A percentile compares a stretch with the other conserved stretches of the same genome.
phyloP scores from a whole-genome alignment of 2,888 invertebrate species.

The Ichneumon xanthorius region DNA sequence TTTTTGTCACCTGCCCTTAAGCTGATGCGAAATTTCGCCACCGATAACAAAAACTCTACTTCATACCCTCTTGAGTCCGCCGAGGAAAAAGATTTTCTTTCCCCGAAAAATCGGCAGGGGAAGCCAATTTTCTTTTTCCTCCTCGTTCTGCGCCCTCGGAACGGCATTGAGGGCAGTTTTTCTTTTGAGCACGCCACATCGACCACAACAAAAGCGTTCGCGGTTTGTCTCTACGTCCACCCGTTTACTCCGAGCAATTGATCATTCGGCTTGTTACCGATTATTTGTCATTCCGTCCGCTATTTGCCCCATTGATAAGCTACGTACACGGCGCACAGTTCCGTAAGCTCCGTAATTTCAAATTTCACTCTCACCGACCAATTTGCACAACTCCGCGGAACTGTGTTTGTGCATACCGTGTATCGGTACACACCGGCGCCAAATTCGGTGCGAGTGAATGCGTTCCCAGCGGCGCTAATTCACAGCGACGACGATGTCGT shows the following conservation, averaged over 20 bases:
- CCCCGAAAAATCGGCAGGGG: no score
- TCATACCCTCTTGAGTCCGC: no score
- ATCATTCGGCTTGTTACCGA: conserved; percentile 26
- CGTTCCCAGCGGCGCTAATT: conserved; percentile 33
- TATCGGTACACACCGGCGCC: conserved; percentile 1
- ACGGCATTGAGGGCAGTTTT: no score
- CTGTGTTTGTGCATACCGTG: background rate
- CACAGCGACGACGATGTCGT: conserved; percentile 32
- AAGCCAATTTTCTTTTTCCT: no score
- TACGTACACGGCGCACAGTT: conserved; percentile 21
- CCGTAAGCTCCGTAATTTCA: conserved; percentile 29
- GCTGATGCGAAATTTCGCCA: no score
- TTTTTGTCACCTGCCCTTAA: no score
- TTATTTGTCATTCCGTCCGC: conserved; percentile 42
- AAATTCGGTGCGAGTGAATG: conserved; percentile 33
- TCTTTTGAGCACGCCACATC: no score
- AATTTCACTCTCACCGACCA: conserved; percentile 22
- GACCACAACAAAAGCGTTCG: no score
- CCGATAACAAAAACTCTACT: no score
- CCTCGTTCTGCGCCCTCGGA: no score
- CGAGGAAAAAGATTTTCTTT: no score
- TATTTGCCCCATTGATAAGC: conserved; percentile 43
- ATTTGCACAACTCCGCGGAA: background rate
- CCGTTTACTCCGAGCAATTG: conserved; percentile 3
- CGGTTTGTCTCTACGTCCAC: background rate